Evolutionary conservation across 2,797 vertebrate genomes (phyloP), one percentile per base, ranked within the genome.

Genomic region (Peromyscus melanophrys): DNA sequence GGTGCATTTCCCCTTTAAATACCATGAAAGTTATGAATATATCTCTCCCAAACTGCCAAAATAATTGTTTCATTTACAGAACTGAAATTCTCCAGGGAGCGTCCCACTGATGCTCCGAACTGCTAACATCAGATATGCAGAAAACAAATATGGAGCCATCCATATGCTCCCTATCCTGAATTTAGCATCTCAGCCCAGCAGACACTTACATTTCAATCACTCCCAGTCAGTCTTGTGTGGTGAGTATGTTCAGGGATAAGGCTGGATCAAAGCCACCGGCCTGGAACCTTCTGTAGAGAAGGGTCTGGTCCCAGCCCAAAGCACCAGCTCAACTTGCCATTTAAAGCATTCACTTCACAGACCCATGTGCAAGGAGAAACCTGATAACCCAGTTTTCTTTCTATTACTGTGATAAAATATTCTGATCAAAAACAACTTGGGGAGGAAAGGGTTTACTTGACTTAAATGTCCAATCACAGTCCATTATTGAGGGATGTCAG

Each of bases 31-130:
- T 97, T 97, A 98, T 97, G 97, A 97, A 98, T 97, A 96, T 96
- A 87, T 97, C 97, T 96, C 95, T 95, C 97, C 96, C 96, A 98
- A 97, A 97, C 97, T 97, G 98, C 98, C 96, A 97, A 97, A 97
- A 97, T 97, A 98, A 98, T 98, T 96, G 97, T 97, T 97, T 98
- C 97, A 97, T 97, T 98, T 97, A 96, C 96, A 96, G 97, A 97
- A 96, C 96, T 97, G 92, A 96, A 97, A 97, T 97, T 96, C 98
- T 97, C 98, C 69, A 88, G 96, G 96, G 96, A 98, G 88, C 95
- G 81, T 95, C 97, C 97, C 93, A 95, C 97, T 82, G 96, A 97
- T 92, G 97, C 94, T 97, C 96, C 90, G 94, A 97, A 97, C 94
- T 94, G 97, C 97, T 97, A 98, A 98, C 97, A 97, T 98, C 97